Evolutionary conservation across 2,797 vertebrate genomes (phyloP), one percentile per base, ranked within the genome.

Genomic region (Alauda arvensis): DNA sequence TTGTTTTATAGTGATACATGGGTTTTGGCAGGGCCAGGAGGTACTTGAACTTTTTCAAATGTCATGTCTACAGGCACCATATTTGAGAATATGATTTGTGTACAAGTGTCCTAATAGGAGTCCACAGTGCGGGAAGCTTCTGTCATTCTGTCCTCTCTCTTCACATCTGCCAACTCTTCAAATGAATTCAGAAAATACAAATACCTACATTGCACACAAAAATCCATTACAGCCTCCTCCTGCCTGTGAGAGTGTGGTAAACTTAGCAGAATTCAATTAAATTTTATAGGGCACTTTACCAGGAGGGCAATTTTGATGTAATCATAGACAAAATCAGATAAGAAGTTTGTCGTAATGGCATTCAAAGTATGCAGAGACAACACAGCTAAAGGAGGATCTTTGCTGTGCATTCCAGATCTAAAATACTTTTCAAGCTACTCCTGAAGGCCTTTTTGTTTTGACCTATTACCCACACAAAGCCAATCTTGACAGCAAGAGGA

Each of bases 301-400:
- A 83, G 59, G 45, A 83, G 40, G 26, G 53, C 49, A 85, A 72
- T 89, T 93, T 94, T 80, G 42, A 89, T 88, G 55, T 61, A 91
- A 88, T 93, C 59, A 29, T 48, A 59, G 62, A 76, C 59, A 84
- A 92, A 90, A 78, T 85, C 66, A 77, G 63, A 80, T 60, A 82
- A 39, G 48, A 71, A 88, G 9, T 51, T 69, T 88, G 86, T 71
- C 71, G 82, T 80, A 85, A 88, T 60, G 62, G 29, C 66, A 71
- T 77, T 77, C 29, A 69, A 89, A 89, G 56, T n/a, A 77, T 46
- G 31, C 49, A 55, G 75, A 84, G 40, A 68, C 11, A 82, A 71
- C 20, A 48, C 14, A 57, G 53, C 25, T 72, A 72, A 85, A 77
- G 21, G 16, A 82, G 9, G 14, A 34, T 6, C 29, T 88, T 77